phyloP scores from a whole-genome alignment of 2,888 invertebrate species.

The Parnassius mnemosyne region DNA sequence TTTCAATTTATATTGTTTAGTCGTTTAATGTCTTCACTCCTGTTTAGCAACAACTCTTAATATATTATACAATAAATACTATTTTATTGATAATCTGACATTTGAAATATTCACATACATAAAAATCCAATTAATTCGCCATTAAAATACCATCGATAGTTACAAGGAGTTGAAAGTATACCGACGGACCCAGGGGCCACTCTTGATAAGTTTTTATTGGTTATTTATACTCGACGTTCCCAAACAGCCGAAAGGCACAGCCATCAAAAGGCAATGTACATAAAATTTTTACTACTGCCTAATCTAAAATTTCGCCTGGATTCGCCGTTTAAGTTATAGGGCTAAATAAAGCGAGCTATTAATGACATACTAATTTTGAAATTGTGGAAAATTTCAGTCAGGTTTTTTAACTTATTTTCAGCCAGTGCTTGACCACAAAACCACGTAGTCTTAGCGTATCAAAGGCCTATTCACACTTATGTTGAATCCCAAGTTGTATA shows the following conservation, averaged over 20 bases:
- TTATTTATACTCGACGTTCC: slow-evolving; percentile 33
- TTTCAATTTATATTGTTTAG: too few species aligned
- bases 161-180: slow-evolving; percentile 22
- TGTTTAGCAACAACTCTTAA: slow-evolving; percentile 4
- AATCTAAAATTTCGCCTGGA: slow-evolving; percentile 73
- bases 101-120: slow-evolving; percentile 38
- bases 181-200: slow-evolving; percentile 20
- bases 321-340: slow-evolving; percentile 50
- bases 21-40: background rate
- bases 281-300: slow-evolving; percentile 65
- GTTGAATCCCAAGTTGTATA: too few species aligned
- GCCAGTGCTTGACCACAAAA: too few species aligned
- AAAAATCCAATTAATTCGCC: slow-evolving; percentile 62
- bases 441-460: too few species aligned
- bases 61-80: background rate
- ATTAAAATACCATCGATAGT: slow-evolving; percentile 58
- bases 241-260: slow-evolving; percentile 31
- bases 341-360: slow-evolving; percentile 38
- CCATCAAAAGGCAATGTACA: slow-evolving; percentile 50
- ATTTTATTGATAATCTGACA: slow-evolving; percentile 12
- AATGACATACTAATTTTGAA: background rate
- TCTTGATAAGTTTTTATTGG: slow-evolving; percentile 32
- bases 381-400: too few species aligned
- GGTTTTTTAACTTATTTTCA: too few species aligned
- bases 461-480: too few species aligned